A percentile compares a stretch with the other conserved stretches of the same genome.
phyloP scores from a whole-genome alignment of 1,140 invertebrate genomes.

The Philaenus spumarius region DNA sequence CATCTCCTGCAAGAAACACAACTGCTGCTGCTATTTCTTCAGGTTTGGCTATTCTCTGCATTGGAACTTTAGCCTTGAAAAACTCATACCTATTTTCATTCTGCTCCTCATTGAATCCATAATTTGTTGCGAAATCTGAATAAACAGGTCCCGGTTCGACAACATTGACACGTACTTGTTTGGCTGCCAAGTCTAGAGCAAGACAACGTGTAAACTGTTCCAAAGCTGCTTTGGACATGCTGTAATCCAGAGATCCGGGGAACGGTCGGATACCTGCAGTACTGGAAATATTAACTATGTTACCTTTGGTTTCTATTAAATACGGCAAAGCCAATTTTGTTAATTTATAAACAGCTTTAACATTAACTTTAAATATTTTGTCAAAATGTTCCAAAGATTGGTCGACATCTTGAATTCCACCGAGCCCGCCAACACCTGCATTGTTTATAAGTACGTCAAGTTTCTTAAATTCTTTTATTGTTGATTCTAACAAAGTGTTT shows the following conservation, averaged over 20 bases:
- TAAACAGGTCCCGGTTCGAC: too few relatives aligned
- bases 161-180: background rate
- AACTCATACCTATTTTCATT: too few relatives aligned
- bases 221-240: conserved; percentile 54
- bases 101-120: too few relatives aligned
- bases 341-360: conserved; percentile 73
- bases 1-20: too few relatives aligned
- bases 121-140: too few relatives aligned
- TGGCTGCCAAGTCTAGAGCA: conserved; percentile 46
- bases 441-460: conserved; percentile 80
- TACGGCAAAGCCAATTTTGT: conserved; percentile 78
- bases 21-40: too few relatives aligned
- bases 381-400: conserved; percentile 78
- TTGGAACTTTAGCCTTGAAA: too few relatives aligned
- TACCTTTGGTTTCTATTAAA: conserved; percentile 72
- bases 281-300: conserved; percentile 87
- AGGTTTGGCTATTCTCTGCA: too few relatives aligned
- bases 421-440: conserved; percentile 75
- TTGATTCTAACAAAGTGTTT: conserved; percentile 60
- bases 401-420: conserved; percentile 62
- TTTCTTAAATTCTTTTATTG: conserved; percentile 60
- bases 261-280: conserved; percentile 47
- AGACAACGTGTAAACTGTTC: conserved; percentile 57
- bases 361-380: conserved; percentile 74
- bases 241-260: conserved; percentile 36